These are phyloP conservation scores for Alexandromys fortis DNA, from an alignment of 2,113 vertebrate genomes.

Conservation along the genomic window DNA sequence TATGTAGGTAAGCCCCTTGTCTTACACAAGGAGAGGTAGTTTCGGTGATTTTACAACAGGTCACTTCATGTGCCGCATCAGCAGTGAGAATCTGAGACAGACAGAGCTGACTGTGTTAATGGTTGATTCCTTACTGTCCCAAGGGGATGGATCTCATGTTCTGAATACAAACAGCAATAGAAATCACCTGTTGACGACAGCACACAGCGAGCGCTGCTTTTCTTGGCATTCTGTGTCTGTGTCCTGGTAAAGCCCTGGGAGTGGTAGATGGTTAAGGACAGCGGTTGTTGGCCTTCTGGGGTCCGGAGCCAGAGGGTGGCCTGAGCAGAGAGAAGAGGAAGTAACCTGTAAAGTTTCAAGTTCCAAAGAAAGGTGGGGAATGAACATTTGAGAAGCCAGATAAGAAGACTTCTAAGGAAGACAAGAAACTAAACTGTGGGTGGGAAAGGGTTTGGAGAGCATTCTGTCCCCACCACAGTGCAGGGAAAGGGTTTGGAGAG, in stretches of 20 bases:
- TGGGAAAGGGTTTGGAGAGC: background rate
- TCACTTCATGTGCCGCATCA: background rate
- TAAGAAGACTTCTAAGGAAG: constrained; percentile 55
- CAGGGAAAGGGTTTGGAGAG: no score
- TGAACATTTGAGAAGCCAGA: constrained; percentile 28
- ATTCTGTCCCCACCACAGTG: background rate
- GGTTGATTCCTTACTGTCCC: background rate
- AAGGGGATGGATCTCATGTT: background rate
- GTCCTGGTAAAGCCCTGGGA: constrained; percentile 37
- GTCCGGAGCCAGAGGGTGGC: background rate
- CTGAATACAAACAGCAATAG: background rate
- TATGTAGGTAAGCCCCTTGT: background rate
- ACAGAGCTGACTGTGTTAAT: background rate
- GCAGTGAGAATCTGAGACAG: background rate
- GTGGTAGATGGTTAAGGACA: background rate
- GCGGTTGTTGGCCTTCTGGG: background rate
- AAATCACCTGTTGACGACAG: background rate
- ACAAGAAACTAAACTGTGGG: constrained; percentile 5
- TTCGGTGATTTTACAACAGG: background rate
- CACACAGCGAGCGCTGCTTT: background rate
- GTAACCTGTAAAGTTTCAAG: constrained; percentile 40
- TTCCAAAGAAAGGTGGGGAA: background rate
- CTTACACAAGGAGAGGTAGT: constrained; percentile 19
- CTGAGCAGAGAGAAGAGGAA: constrained; percentile 28
- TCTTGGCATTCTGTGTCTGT: background rate